phyloP scores from a whole-genome alignment of 2,797 vertebrate genomes.

The Nyctalus aviator region DNA sequence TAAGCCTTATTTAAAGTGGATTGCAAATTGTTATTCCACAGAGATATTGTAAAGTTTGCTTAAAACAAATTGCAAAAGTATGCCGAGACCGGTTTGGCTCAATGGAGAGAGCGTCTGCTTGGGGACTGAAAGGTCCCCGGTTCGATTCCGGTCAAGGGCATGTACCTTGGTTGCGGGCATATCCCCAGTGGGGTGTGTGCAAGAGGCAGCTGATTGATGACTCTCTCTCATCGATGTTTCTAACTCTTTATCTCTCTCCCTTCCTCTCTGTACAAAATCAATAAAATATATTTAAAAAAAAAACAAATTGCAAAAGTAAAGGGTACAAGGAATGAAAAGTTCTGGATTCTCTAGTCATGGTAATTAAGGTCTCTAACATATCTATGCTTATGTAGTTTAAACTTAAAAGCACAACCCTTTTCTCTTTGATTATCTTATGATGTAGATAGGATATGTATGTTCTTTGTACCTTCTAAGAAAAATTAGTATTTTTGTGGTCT shows the following conservation, averaged over 20 bases:
- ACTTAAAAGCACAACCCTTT: background rate
- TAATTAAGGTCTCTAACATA: background rate
- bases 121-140: no score
- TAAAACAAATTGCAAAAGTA: background rate
- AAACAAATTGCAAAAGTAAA: background rate
- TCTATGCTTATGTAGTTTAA: background rate
- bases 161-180: no score
- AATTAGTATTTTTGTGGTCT: background rate
- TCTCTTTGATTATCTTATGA: background rate
- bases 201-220: no score
- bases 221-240: no score
- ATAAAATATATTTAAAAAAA: no score
- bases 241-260: no score
- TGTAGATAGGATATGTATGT: background rate
- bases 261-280: no score
- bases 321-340: background rate
- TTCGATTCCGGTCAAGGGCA: no score
- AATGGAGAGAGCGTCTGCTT: no score
- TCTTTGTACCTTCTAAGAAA: constrained; percentile 5
- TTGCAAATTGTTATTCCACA: background rate
- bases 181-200: no score
- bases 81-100: no score
- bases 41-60: background rate
- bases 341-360: background rate
- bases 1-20: constrained; percentile 20